These are phyloP conservation scores for Galagoides demidoff DNA, from an alignment of 2,797 vertebrate genomes.

Conservation along the genomic window DNA sequence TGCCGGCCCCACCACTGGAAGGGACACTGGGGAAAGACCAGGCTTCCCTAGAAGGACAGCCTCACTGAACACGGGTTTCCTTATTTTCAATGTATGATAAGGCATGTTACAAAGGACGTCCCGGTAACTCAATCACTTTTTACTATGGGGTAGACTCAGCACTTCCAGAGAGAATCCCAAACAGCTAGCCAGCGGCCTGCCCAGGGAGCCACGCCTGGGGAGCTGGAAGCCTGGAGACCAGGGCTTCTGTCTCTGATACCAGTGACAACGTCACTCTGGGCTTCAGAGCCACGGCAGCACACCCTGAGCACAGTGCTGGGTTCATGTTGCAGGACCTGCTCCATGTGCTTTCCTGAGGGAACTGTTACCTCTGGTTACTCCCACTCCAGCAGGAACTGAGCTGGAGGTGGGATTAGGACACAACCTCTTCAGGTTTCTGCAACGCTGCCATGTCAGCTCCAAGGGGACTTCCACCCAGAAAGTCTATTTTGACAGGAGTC, in stretches of 20 bases:
- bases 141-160: fast-evolving
- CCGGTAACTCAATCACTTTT: background rate
- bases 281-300: fast-evolving
- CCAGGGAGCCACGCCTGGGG: fast-evolving
- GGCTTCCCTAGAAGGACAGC: background rate
- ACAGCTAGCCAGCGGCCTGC: no score
- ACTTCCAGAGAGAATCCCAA: background rate
- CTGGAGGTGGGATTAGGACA: fast-evolving
- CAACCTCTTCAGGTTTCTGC: background rate
- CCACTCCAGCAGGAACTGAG: fast-evolving
- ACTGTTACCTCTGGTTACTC: background rate
- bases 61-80: background rate
- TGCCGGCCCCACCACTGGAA: fast-evolving
- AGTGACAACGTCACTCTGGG: background rate
- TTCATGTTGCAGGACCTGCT: background rate
- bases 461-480: background rate
- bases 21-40: background rate
- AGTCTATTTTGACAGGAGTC: background rate
- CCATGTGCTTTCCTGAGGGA: background rate
- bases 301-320: fast-evolving
- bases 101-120: background rate
- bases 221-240: background rate
- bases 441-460: fast-evolving
- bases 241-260: background rate
- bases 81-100: background rate